These are phyloP conservation scores for Lycodopsis pacificus DNA, from an alignment of 2,797 vertebrate genomes.

Conservation along the genomic window DNA sequence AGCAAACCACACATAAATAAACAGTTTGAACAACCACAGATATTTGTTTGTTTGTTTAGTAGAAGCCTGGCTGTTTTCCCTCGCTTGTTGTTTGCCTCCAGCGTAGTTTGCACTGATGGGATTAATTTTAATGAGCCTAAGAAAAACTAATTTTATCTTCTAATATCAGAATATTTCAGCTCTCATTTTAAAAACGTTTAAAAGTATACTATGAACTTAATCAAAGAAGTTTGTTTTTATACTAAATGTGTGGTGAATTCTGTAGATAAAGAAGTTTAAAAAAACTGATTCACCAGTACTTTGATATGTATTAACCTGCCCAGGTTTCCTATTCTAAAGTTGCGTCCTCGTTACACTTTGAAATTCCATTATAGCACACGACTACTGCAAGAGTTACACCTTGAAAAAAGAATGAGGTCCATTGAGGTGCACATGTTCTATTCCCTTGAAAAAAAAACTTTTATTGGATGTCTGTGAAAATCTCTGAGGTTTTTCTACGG, in stretches of 20 bases:
- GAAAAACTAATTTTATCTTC: not conserved
- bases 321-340: not conserved
- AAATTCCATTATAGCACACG: not conserved
- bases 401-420: no score
- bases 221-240: no score
- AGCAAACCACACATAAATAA: not conserved
- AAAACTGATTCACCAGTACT: not conserved
- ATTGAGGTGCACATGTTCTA: no score
- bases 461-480: not conserved
- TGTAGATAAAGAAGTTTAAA: not conserved
- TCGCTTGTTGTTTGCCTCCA: not conserved
- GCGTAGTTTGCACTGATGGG: slow-evolving; percentile 6
- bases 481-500: not conserved
- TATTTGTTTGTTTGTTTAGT: not conserved
- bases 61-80: not conserved
- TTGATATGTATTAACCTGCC: not conserved
- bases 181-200: not conserved
- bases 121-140: slow-evolving; percentile 7
- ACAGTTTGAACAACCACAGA: not conserved
- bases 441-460: no score
- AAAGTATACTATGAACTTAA: not conserved
- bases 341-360: not conserved
- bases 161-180: not conserved
- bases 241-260: not conserved
- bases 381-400: not conserved